A percentile compares a stretch with the other conserved stretches of the same genome.
phyloP scores from a whole-genome alignment of 2,113 vertebrate species.

The Thymallus thymallus region DNA sequence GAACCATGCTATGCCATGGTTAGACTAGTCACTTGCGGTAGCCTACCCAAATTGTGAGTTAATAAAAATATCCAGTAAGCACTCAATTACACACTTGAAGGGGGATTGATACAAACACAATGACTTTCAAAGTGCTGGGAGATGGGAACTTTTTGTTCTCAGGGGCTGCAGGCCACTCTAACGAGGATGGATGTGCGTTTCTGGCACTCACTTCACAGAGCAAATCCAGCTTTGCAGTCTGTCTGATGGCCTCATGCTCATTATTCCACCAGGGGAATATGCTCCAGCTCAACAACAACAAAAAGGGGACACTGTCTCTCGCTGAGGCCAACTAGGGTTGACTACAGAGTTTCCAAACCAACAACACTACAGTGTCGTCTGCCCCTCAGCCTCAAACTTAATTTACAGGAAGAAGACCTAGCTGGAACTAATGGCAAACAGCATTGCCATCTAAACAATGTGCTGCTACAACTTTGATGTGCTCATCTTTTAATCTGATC shows the following conservation, averaged over 20 bases:
- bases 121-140: slow-evolving; percentile 31
- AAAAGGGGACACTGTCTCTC: slow-evolving; percentile 27
- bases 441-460: slow-evolving; percentile 31
- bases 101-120: slow-evolving; percentile 54
- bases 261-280: slow-evolving; percentile 51
- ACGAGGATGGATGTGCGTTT: slow-evolving; percentile 53
- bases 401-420: background rate
- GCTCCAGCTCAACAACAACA: slow-evolving; percentile 41
- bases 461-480: slow-evolving; percentile 32
- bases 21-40: slow-evolving; percentile 25
- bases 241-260: slow-evolving; percentile 56
- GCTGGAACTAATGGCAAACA: background rate
- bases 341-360: background rate
- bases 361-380: background rate
- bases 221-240: slow-evolving; percentile 50
- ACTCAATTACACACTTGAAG: slow-evolving; percentile 54
- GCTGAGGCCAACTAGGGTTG: slow-evolving; percentile 9
- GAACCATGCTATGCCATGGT: slow-evolving; percentile 15
- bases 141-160: slow-evolving; percentile 51
- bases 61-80: slow-evolving; percentile 62
- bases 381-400: background rate
- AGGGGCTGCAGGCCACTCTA: slow-evolving; percentile 47
- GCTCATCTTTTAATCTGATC: slow-evolving; percentile 39
- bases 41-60: slow-evolving; percentile 34
- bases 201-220: slow-evolving; percentile 56